phyloP scores from a whole-genome alignment of 53 echinoderm and acorn worm species.

The Temnopleurus reevesii region DNA sequence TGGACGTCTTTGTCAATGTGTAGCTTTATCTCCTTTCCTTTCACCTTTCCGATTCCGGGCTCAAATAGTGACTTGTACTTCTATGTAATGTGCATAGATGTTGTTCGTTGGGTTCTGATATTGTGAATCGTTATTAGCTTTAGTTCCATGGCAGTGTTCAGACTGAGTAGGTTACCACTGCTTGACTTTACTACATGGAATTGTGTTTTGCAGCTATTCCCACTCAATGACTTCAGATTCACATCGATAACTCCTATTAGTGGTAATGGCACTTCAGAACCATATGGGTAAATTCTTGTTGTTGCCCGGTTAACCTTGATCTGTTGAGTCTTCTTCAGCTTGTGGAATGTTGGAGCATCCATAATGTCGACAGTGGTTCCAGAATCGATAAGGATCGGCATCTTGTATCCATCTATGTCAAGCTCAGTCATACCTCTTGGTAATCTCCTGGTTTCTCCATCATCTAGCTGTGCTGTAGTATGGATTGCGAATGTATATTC shows the following conservation, averaged over 20 bases:
- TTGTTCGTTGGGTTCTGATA: background rate
- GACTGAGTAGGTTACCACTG: background rate
- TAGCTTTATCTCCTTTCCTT: background rate
- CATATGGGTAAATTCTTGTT: background rate
- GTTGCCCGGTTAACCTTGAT: background rate
- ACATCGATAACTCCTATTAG: background rate
- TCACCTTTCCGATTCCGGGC: background rate
- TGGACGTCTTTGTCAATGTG: background rate
- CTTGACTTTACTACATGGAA: constrained; percentile 33
- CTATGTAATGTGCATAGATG: background rate
- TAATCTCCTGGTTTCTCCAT: background rate
- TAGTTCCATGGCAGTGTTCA: background rate
- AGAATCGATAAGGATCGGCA: constrained; percentile 22
- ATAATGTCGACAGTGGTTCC: constrained; percentile 32
- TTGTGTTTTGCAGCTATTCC: background rate
- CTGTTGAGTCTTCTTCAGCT: background rate
- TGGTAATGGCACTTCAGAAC: background rate
- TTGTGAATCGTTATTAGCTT: background rate
- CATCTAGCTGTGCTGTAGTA: background rate
- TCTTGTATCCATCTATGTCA: background rate
- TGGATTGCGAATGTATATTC: background rate
- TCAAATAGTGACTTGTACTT: background rate
- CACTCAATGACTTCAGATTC: background rate
- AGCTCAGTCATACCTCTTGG: background rate
- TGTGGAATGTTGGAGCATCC: constrained; percentile 20